phyloP scores from a whole-genome alignment of 1,140 invertebrate species.

The Lucilia sericata region DNA sequence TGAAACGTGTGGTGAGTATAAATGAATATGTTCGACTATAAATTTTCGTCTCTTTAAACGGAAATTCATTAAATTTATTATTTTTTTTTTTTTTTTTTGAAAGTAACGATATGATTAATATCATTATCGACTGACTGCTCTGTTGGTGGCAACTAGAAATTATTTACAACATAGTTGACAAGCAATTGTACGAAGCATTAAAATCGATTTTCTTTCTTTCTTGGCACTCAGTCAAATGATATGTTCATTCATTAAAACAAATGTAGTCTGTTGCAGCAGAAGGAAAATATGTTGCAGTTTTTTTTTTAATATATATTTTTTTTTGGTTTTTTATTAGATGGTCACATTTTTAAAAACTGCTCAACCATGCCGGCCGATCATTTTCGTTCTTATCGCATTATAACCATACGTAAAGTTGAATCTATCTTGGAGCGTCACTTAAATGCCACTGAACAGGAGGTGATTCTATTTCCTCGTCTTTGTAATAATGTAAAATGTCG shows the following conservation, averaged over 20 bases:
- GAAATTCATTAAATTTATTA: neutral
- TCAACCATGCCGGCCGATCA: constrained; percentile 70
- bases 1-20: constrained; percentile 43
- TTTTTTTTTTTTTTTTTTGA: too few relatives aligned
- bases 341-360: constrained; percentile 70
- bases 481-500: constrained; percentile 71
- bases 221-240: neutral
- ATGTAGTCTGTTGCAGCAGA: neutral
- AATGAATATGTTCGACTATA: neutral
- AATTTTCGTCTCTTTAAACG: constrained; percentile 3
- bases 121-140: neutral
- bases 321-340: constrained; percentile 48
- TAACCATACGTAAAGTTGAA: constrained; percentile 73
- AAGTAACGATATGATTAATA: neutral
- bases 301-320: too few relatives aligned
- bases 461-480: constrained; percentile 75
- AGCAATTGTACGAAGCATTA: neutral
- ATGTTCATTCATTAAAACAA: neutral
- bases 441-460: constrained; percentile 76
- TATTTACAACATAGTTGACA: neutral
- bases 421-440: constrained; percentile 71
- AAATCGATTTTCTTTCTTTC: constrained; percentile 3
- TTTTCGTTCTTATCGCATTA: constrained; percentile 73
- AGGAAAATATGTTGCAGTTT: too few relatives aligned
- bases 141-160: neutral